Evolutionary conservation across 1,140 invertebrate genomes (phyloP).

Genomic region (Zaprionus capensis): DNA sequence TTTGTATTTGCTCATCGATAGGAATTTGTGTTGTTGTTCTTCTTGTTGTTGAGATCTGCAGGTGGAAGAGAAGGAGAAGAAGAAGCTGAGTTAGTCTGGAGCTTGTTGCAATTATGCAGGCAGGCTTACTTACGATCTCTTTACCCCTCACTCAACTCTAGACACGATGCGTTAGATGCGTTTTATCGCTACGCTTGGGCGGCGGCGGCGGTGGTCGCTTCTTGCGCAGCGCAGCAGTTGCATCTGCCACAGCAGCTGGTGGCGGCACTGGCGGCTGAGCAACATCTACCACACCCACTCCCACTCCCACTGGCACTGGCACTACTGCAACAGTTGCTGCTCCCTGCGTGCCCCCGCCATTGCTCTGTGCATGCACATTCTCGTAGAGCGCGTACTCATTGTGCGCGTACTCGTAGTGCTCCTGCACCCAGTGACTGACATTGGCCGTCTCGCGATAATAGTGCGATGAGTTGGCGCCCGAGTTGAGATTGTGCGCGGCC

Average conservation of each 20-base stretch:
- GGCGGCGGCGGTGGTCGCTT: slow-evolving; percentile 90
- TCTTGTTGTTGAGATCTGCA: background rate
- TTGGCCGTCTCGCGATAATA: slow-evolving; percentile 91
- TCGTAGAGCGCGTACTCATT: slow-evolving; percentile 83
- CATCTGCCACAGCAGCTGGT: slow-evolving; percentile 38
- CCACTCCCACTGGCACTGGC: background rate
- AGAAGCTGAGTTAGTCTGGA: background rate
- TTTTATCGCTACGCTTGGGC: slow-evolving; percentile 91
- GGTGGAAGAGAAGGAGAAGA: background rate
- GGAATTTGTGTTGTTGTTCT: slow-evolving; percentile 52
- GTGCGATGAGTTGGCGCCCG: slow-evolving; percentile 74
- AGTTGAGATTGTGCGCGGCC: slow-evolving; percentile 73
- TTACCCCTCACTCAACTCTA: slow-evolving; percentile 40
- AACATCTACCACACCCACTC: too few relatives aligned
- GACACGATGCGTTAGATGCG: slow-evolving; percentile 87
- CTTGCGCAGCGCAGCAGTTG: slow-evolving; percentile 79
- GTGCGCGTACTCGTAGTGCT: slow-evolving; percentile 89
- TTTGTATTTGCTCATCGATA: slow-evolving; percentile 55
- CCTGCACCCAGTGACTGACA: slow-evolving; percentile 95
- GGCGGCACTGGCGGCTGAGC: slow-evolving; percentile 44
- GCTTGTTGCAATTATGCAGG: background rate
- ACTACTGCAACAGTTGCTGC: background rate
- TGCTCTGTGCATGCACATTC: slow-evolving; percentile 76
- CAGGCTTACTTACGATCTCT: background rate
- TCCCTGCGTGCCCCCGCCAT: slow-evolving; percentile 37